phyloP scores from a whole-genome alignment of 1,140 invertebrate species.

The Bombus polaris region DNA sequence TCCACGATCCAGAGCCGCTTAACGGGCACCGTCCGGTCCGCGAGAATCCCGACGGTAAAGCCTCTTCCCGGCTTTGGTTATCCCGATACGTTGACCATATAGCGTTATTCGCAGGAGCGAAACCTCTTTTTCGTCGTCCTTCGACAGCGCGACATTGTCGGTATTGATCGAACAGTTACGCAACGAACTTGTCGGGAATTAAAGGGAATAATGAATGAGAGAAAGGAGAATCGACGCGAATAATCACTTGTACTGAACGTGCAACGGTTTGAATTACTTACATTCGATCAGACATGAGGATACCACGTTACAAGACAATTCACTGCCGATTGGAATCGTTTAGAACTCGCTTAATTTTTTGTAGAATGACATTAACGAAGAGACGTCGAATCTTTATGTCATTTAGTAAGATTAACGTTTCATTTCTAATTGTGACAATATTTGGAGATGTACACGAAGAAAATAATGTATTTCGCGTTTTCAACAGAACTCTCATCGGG shows the following conservation, averaged over 20 bases:
- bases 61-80: background rate
- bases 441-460: too few relatives aligned
- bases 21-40: background rate
- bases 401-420: too few relatives aligned
- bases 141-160: slow-evolving; percentile 61
- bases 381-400: background rate
- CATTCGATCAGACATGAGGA: background rate
- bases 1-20: slow-evolving; percentile 11
- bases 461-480: too few relatives aligned
- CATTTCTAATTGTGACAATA: too few relatives aligned
- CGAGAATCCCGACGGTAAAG: background rate
- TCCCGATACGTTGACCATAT: background rate
- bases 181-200: slow-evolving; percentile 55
- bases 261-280: background rate
- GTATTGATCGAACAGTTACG: slow-evolving; percentile 57
- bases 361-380: background rate
- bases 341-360: background rate
- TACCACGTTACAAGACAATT: slow-evolving; percentile 17
- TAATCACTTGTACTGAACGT: slow-evolving; percentile 18
- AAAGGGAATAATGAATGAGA: slow-evolving; percentile 67
- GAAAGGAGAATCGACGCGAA: slow-evolving; percentile 51
- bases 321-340: background rate
- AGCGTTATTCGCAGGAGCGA: slow-evolving; percentile 18
- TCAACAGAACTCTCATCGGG: too few relatives aligned
- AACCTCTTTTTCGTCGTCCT: slow-evolving; percentile 47